phyloP scores from a whole-genome alignment of 2,888 invertebrate species.

The Polyommatus iphigenia region DNA sequence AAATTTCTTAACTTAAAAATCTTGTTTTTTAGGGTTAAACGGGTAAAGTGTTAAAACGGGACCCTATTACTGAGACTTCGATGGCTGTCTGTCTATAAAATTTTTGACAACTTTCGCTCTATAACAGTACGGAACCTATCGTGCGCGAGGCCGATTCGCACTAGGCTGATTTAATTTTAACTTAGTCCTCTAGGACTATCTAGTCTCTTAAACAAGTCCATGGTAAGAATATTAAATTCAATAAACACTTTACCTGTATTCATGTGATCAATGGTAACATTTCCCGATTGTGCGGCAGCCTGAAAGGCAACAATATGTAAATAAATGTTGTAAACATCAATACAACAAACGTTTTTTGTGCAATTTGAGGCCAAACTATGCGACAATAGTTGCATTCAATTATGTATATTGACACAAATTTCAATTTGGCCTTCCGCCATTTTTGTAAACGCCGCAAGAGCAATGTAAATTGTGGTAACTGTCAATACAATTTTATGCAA shows the following conservation, averaged over 20 bases:
- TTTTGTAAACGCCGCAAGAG: constrained; percentile 52
- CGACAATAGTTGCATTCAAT: constrained; percentile 54
- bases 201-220: not conserved
- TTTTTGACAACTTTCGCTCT: no score
- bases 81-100: no score
- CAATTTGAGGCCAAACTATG: constrained; percentile 26
- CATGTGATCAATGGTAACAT: constrained; percentile 8
- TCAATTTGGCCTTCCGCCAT: constrained; percentile 66
- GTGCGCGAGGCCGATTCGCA: no score
- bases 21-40: no score
- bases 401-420: constrained; percentile 53
- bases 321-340: constrained; percentile 44
- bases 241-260: constrained; percentile 29
- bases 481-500: constrained; percentile 6
- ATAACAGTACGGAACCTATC: no score
- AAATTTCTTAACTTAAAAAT: no score
- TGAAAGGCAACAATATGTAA: constrained; percentile 47
- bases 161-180: no score
- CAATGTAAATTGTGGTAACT: constrained; percentile 3
- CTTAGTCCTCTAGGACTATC: not conserved
- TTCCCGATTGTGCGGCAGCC: constrained; percentile 43
- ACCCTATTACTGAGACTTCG: no score
- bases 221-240: not conserved
- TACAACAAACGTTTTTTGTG: constrained; percentile 28
- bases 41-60: no score